A percentile compares a stretch with the other conserved stretches of the same genome.
Conservation (phyloP, 2,888 invertebrate genomes). For the Cyclophora albipunctata region DNA sequence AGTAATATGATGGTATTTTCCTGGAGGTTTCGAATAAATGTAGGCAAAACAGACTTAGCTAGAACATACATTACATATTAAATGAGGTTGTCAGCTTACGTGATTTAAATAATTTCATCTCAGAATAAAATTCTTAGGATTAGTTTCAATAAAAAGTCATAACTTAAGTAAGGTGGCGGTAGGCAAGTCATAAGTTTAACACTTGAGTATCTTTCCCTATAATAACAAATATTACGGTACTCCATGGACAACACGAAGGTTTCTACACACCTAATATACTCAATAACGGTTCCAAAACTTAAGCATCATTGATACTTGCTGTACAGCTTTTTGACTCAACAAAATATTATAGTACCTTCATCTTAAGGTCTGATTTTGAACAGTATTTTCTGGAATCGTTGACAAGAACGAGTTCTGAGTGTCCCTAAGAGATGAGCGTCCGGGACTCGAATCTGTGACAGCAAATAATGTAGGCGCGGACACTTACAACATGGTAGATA, state of each 20-base stretch:
- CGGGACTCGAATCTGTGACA: conserved; percentile 47
- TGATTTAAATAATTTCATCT: no score
- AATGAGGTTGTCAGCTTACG: no score
- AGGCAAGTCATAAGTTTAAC: no score
- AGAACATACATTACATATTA: no score
- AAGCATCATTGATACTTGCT: conserved; percentile 15
- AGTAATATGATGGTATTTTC: no score
- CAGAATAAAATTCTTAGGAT: no score
- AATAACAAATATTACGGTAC: conserved; percentile 7
- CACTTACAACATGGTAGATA: conserved; percentile 53
- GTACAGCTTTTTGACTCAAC: neutral
- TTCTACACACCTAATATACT: conserved; percentile 9
- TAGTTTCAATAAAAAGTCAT: no score
- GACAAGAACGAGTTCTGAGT: conserved; percentile 28
- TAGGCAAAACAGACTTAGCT: no score
- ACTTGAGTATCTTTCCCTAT: neutral
- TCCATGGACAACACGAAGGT: conserved; percentile 8
- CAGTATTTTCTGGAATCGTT: conserved; percentile 1
- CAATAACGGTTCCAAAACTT: conserved; percentile 22
- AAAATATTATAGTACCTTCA: neutral
- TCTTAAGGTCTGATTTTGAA: conserved; percentile 22
- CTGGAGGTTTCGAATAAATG: no score
- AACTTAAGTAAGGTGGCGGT: no score
- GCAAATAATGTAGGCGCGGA: conserved; percentile 57
- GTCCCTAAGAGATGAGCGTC: conserved; percentile 40